phyloP scores from a whole-genome alignment of 35 echinoderm and acorn worm species.

The Lytechinus pictus region DNA sequence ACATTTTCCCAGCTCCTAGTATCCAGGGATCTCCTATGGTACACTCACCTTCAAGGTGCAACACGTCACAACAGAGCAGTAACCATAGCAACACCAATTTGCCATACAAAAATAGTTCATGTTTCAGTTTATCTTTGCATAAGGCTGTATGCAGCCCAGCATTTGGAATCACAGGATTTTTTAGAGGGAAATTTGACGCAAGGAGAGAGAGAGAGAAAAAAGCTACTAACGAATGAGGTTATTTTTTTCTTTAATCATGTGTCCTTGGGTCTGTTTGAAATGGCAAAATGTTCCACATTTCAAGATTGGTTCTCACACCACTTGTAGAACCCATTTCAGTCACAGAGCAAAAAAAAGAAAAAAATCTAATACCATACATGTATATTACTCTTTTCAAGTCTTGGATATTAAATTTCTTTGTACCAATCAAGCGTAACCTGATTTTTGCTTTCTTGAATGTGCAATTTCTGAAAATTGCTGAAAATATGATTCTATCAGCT shows the following conservation, averaged over 20 bases:
- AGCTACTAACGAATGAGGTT: no score
- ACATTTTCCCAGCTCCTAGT: neutral
- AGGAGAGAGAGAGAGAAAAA: neutral
- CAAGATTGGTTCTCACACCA: neutral
- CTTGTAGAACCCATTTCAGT: neutral
- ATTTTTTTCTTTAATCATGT: neutral
- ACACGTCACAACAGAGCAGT: slow-evolving; percentile 47
- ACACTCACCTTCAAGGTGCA: slow-evolving; percentile 40
- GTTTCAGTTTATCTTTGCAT: slow-evolving; percentile 48
- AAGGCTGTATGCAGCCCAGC: slow-evolving; percentile 38
- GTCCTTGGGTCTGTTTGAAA: neutral
- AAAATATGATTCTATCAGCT: neutral
- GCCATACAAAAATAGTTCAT: slow-evolving; percentile 50
- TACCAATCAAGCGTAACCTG: neutral
- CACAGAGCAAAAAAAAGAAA: neutral
- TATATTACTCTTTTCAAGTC: neutral
- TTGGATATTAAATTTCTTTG: neutral
- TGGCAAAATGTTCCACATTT: neutral
- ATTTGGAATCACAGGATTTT: neutral
- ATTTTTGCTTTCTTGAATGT: neutral
- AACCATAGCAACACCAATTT: slow-evolving; percentile 51
- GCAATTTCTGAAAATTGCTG: neutral
- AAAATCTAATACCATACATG: neutral
- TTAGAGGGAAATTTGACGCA: neutral
- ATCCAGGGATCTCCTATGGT: slow-evolving; percentile 50